Evolutionary conservation across 2,797 vertebrate genomes (phyloP).

Genomic region (Neosilurus mollespiculum): DNA sequence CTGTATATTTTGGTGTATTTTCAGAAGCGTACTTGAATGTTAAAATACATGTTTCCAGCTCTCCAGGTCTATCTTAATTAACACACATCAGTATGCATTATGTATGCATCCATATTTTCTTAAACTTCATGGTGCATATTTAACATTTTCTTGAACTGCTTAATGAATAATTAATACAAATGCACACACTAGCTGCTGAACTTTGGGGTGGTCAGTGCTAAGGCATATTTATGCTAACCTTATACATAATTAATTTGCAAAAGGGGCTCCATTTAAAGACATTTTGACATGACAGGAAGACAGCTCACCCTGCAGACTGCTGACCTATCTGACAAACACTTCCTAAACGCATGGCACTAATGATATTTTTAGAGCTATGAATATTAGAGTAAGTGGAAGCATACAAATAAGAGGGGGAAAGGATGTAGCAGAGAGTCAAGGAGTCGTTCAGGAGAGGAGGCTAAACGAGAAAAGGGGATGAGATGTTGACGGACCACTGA

Average conservation of each 20-base stretch:
- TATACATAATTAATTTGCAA: slow-evolving; percentile 41
- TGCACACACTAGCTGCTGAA: not conserved
- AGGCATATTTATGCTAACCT: slow-evolving; percentile 37
- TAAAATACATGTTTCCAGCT: not conserved
- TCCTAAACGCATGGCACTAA: not conserved
- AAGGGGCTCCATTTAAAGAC: slow-evolving; percentile 23
- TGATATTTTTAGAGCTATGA: not conserved
- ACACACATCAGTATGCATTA: not conserved
- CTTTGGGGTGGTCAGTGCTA: slow-evolving; percentile 10
- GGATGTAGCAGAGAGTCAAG: not conserved
- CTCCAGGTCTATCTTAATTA: not conserved
- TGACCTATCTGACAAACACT: slow-evolving; percentile 30
- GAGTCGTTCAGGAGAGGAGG: not conserved
- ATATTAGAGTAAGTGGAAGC: not conserved
- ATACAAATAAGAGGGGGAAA: not conserved
- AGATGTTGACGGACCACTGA: not conserved
- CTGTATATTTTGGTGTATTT: not conserved
- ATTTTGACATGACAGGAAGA: slow-evolving; percentile 35
- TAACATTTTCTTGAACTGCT: not conserved
- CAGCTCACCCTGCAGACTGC: slow-evolving; percentile 24
- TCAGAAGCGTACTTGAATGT: not conserved
- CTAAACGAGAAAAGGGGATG: not conserved
- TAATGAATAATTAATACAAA: slow-evolving; percentile 29
- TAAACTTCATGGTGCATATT: not conserved
- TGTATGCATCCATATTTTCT: too few species aligned